Conservation (phyloP, 2,113 vertebrate species). For the Notarius lentiginosus region DNA sequence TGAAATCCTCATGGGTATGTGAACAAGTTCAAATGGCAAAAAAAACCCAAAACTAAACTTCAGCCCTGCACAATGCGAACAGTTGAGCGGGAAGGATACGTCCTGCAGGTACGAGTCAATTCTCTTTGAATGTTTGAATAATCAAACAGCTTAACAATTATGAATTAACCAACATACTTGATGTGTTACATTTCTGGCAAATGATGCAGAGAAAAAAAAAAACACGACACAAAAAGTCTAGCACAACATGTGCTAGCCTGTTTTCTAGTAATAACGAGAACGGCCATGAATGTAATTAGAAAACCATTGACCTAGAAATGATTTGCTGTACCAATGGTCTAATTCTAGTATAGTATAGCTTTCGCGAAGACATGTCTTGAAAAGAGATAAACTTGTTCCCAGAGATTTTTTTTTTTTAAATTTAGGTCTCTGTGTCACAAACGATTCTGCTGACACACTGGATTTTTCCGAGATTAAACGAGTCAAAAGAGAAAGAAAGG, state of each 20-base stretch:
- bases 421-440: not conserved
- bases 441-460: too few species aligned
- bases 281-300: not conserved
- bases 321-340: too few species aligned
- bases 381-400: not conserved
- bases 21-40: constrained; percentile 30
- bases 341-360: not conserved
- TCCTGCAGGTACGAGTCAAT: not conserved
- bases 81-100: not conserved
- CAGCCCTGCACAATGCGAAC: not conserved
- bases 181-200: not conserved
- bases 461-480: not conserved
- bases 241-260: not conserved
- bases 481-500: not conserved
- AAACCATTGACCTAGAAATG: not conserved
- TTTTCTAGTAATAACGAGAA: not conserved
- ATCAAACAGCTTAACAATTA: not conserved
- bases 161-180: not conserved
- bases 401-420: too few species aligned
- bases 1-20: constrained; percentile 31
- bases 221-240: too few species aligned
- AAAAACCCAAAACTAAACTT: not conserved
- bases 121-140: not conserved
- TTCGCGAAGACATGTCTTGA: not conserved
- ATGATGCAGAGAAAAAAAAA: not conserved